Percentiles rank a stretch among this genome's conserved stretches.
These are phyloP conservation scores for Ranitomeya variabilis DNA, from an alignment of 2,113 vertebrate species.

Conservation along the genomic window DNA sequence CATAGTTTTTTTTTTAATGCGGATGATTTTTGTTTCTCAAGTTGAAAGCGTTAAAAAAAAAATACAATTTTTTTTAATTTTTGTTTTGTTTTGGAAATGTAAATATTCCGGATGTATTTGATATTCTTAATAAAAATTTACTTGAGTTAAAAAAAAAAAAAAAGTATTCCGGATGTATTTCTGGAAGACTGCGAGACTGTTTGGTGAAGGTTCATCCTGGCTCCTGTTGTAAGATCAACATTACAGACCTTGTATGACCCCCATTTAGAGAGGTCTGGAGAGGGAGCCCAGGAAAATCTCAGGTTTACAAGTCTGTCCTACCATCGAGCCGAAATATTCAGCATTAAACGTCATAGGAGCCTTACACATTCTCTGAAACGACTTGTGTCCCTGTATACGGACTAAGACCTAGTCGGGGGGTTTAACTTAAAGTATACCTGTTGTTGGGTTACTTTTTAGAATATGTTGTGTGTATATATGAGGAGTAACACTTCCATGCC, in stretches of 20 bases:
- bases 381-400: not conserved
- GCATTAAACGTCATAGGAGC: not conserved
- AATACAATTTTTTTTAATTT: too few relatives aligned
- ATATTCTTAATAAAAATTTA: too few relatives aligned
- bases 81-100: not conserved
- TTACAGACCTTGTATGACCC: constrained; percentile 30
- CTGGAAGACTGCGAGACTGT: not conserved
- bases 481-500: too few relatives aligned
- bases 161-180: constrained; percentile 22
- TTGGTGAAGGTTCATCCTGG: constrained; percentile 1
- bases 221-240: constrained; percentile 32
- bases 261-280: not conserved
- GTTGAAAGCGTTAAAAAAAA: too few relatives aligned
- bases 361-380: too few relatives aligned
- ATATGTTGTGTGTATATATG: too few relatives aligned
- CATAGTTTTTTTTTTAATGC: too few relatives aligned
- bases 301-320: not conserved
- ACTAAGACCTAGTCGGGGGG: not conserved
- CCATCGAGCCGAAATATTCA: not conserved
- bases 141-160: too few relatives aligned
- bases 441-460: too few relatives aligned
- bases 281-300: not conserved
- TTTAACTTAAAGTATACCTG: too few relatives aligned
- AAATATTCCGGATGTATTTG: constrained; percentile 26
- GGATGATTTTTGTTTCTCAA: too few relatives aligned